phyloP scores from a whole-genome alignment of 2,113 vertebrate species.

The Acanthisitta chloris region DNA sequence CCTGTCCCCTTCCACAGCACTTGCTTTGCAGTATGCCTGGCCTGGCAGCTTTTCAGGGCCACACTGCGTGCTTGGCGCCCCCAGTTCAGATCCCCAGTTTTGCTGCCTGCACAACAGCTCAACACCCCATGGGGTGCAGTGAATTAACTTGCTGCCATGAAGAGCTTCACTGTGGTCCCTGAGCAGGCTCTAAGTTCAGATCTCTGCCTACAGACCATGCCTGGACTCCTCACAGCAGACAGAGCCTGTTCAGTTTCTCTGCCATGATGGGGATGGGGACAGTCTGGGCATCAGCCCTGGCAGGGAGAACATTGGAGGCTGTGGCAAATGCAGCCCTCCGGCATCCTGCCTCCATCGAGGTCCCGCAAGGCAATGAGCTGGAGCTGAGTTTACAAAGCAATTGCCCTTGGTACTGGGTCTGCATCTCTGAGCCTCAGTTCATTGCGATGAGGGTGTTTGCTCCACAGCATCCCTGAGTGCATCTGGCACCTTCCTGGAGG shows the following conservation, averaged over 20 bases:
- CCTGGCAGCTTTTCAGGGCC: neutral
- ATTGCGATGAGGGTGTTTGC: neutral
- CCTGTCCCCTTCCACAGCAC: neutral
- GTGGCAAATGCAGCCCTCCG: neutral
- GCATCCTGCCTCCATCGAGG: neutral
- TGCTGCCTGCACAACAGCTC: neutral
- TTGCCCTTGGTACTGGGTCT: neutral
- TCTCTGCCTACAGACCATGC: rapidly evolving
- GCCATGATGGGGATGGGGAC: neutral
- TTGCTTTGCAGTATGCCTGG: neutral
- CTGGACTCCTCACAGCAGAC: rapidly evolving
- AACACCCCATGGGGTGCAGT: rapidly evolving
- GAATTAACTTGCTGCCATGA: neutral
- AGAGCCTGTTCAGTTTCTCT: neutral
- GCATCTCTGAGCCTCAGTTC: rapidly evolving
- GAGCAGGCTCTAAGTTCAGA: rapidly evolving
- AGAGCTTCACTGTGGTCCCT: neutral
- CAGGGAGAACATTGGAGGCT: neutral
- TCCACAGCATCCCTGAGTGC: neutral
- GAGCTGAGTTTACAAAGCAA: neutral
- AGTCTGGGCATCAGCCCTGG: neutral
- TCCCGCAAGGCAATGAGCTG: neutral
- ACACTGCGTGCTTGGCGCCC: neutral
- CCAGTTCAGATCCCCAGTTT: neutral
- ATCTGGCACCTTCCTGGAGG: neutral